phyloP scores from a whole-genome alignment of 2,888 invertebrate genomes.

The Trichopria drosophilae region DNA sequence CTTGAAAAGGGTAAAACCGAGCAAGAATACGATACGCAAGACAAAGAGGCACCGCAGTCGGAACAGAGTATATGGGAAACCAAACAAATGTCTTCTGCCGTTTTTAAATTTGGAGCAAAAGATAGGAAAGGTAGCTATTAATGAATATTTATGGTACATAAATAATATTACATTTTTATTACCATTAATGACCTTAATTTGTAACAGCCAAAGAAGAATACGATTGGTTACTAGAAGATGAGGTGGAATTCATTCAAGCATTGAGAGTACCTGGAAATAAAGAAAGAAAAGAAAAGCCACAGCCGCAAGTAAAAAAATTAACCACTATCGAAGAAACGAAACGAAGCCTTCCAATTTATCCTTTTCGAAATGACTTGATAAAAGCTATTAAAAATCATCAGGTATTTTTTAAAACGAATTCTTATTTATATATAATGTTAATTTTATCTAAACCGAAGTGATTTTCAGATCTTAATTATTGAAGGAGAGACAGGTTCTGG shows the following conservation, averaged over 20 bases:
- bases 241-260: slow-evolving; percentile 96
- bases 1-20: slow-evolving; percentile 82
- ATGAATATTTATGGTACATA: background rate
- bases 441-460: no score
- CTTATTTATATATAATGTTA: slow-evolving; percentile 30
- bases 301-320: slow-evolving; percentile 57
- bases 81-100: slow-evolving; percentile 91
- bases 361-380: slow-evolving; percentile 86
- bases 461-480: slow-evolving; percentile 76
- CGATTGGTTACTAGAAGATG: slow-evolving; percentile 91
- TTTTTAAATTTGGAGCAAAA: slow-evolving; percentile 90
- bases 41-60: slow-evolving; percentile 70
- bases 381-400: slow-evolving; percentile 88
- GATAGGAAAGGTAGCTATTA: slow-evolving; percentile 65
- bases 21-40: slow-evolving; percentile 77
- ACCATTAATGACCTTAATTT: no score
- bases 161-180: slow-evolving; percentile 1
- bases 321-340: slow-evolving; percentile 83
- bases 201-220: slow-evolving; percentile 73
- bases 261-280: slow-evolving; percentile 74
- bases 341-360: slow-evolving; percentile 89
- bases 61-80: slow-evolving; percentile 97
- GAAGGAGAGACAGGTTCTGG: slow-evolving; percentile 99
- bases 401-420: slow-evolving; percentile 54
- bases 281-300: slow-evolving; percentile 46